Conservation (phyloP, 2,113 vertebrate species). For the Phycodurus eques region DNA sequence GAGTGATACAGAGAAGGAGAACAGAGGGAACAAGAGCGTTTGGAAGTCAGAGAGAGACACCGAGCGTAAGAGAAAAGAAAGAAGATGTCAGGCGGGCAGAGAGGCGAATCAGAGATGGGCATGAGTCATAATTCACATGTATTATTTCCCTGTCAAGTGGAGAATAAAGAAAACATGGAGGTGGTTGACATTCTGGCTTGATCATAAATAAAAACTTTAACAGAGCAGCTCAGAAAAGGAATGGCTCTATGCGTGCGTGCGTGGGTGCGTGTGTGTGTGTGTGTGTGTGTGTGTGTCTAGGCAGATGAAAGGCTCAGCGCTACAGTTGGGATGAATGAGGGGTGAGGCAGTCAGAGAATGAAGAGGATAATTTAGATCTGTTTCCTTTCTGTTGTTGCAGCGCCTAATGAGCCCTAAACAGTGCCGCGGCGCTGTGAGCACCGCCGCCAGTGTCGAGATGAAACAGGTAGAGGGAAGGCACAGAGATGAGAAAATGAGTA, state of each 20-base stretch:
- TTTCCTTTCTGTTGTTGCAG: conserved; percentile 61
- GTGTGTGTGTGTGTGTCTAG: background rate
- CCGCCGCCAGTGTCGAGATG: conserved; percentile 57
- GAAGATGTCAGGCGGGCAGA: conserved; percentile 35
- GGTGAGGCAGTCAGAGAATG: conserved; percentile 58
- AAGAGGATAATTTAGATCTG: conserved; percentile 68
- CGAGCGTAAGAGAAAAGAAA: conserved; percentile 24
- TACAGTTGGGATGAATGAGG: conserved; percentile 53
- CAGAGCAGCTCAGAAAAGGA: conserved; percentile 26
- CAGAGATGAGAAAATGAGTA: conserved; percentile 41
- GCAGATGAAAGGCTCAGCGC: conserved; percentile 60
- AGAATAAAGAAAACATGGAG: conserved; percentile 68
- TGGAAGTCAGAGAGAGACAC: conserved; percentile 9
- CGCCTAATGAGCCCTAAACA: conserved; percentile 71
- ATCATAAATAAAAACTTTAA: conserved; percentile 53
- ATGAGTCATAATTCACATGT: conserved; percentile 64
- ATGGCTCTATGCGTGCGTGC: background rate
- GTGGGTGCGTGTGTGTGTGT: background rate
- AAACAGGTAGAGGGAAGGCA: conserved; percentile 57
- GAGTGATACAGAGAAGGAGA: conserved; percentile 54
- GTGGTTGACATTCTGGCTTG: conserved; percentile 61
- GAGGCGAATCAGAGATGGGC: conserved; percentile 33
- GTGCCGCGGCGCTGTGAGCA: conserved; percentile 47
- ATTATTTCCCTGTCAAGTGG: conserved; percentile 65
- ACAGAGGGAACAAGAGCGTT: conserved; percentile 49